phyloP scores from a whole-genome alignment of 2,113 vertebrate species.

The Halichoeres trimaculatus region DNA sequence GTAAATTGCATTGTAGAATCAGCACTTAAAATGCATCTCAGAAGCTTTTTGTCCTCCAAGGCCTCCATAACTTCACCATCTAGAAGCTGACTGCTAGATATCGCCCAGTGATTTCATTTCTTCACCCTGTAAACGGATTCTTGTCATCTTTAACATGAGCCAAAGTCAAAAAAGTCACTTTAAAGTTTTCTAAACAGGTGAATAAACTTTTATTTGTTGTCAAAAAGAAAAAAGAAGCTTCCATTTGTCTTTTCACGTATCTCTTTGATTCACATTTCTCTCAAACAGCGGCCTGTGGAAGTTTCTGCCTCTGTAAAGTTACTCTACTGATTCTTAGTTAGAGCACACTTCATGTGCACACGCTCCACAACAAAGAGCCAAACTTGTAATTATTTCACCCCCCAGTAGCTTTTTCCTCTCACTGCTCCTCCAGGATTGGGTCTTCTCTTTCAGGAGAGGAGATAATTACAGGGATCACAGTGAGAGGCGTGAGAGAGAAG shows the following conservation, averaged over 20 bases:
- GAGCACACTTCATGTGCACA: conserved; percentile 2
- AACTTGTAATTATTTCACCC: conserved; percentile 19
- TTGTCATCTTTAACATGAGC: too few relatives aligned
- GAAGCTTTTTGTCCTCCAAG: too few relatives aligned
- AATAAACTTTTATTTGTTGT: too few relatives aligned
- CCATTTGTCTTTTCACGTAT: not conserved
- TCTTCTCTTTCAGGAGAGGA: conserved; percentile 46
- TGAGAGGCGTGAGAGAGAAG: conserved; percentile 64
- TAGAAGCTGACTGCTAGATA: too few relatives aligned
- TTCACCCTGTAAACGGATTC: too few relatives aligned
- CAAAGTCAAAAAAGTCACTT: too few relatives aligned
- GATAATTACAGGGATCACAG: conserved; percentile 72
- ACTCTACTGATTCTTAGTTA: not conserved
- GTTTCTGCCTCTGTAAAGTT: not conserved
- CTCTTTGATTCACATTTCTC: not conserved
- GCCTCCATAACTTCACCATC: too few relatives aligned
- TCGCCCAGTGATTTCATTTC: too few relatives aligned
- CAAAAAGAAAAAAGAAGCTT: too few relatives aligned
- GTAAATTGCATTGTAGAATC: too few relatives aligned
- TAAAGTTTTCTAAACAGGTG: too few relatives aligned
- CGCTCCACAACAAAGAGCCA: conserved; percentile 10
- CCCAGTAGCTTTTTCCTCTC: conserved; percentile 6
- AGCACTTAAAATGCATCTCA: too few relatives aligned
- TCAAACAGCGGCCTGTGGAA: not conserved
- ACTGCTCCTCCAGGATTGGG: not conserved